phyloP scores from a whole-genome alignment of 2,888 invertebrate genomes.

The Gibbula magus region DNA sequence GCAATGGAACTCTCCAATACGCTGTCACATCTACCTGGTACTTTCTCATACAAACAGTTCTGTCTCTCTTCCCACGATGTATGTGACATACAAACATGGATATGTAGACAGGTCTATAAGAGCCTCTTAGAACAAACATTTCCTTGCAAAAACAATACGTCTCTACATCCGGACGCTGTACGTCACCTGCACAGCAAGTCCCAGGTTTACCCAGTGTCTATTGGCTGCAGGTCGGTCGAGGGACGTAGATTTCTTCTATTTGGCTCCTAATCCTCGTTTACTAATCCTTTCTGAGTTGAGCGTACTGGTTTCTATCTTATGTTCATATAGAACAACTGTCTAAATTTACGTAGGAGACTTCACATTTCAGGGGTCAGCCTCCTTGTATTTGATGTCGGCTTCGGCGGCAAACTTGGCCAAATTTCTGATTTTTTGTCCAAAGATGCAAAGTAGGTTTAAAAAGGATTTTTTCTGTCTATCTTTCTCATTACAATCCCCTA shows the following conservation, averaged over 20 bases:
- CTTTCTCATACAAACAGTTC: too few species aligned
- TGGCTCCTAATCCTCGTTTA: neutral
- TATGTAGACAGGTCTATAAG: too few species aligned
- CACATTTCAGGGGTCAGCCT: neutral
- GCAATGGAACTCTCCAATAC: too few species aligned
- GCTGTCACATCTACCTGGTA: too few species aligned
- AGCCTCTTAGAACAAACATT: too few species aligned
- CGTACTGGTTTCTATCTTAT: neutral
- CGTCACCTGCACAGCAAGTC: too few species aligned
- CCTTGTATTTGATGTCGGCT: neutral
- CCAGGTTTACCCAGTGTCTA: neutral
- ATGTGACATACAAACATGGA: too few species aligned
- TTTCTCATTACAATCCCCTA: neutral
- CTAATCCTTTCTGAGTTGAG: neutral
- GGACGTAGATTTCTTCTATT: neutral
- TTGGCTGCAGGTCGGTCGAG: neutral
- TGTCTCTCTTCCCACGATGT: too few species aligned
- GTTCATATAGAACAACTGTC: neutral
- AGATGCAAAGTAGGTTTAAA: neutral
- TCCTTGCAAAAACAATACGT: too few species aligned
- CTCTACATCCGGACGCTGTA: too few species aligned
- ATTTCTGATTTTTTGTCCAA: neutral
- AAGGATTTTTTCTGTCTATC: neutral
- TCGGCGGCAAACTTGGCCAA: constrained; percentile 15
- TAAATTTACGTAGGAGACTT: constrained; percentile 14